Conservation (phyloP, 2,888 invertebrate species). For the Agrochola litura region DNA sequence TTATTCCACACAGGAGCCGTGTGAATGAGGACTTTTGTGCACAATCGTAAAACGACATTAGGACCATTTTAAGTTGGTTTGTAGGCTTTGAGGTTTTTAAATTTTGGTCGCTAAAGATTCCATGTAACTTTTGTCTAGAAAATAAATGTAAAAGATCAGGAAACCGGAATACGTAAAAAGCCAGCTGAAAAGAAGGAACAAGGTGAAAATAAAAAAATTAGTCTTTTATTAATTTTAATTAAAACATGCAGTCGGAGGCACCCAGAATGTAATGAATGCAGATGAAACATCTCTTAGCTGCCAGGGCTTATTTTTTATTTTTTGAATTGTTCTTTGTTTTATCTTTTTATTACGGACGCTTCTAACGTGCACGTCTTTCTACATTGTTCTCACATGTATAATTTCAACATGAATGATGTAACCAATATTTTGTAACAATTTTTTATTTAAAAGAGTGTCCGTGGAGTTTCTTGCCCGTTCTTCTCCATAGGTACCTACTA, state of each 20-base stretch:
- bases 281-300: no score
- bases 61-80: not conserved
- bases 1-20: not conserved
- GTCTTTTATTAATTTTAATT: not conserved
- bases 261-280: not conserved
- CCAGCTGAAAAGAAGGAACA: not conserved
- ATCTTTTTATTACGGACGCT: no score
- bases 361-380: no score
- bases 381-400: no score
- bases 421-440: no score
- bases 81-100: not conserved
- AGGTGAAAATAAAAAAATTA: not conserved
- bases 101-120: not conserved
- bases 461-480: no score
- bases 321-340: no score
- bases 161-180: not conserved
- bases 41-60: not conserved
- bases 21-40: not conserved
- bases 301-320: no score
- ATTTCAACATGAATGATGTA: no score
- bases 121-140: not conserved
- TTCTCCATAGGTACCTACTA: no score
- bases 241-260: not conserved
- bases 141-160: not conserved
- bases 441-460: no score